Conservation (phyloP, 2,888 invertebrate genomes). For the Acanthoscelides obtectus region DNA sequence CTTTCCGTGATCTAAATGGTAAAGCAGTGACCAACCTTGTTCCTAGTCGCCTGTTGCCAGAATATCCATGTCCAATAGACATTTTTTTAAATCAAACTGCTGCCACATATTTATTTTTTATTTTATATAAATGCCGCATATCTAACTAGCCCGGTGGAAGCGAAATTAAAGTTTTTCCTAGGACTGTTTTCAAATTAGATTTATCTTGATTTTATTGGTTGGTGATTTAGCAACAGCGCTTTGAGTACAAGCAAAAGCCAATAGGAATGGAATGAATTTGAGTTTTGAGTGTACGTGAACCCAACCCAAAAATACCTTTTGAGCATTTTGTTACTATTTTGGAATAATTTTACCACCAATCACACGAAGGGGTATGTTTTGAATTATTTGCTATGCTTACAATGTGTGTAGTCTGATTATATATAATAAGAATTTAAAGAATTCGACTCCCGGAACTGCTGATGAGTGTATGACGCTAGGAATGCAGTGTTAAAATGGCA, state of each 20-base stretch:
- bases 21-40: no score
- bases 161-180: no score
- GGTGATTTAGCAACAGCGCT: background rate
- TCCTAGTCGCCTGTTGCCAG: no score
- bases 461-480: constrained; percentile 24
- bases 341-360: constrained; percentile 16
- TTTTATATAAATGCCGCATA: no score
- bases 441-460: constrained; percentile 18
- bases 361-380: constrained; percentile 19
- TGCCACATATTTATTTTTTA: no score
- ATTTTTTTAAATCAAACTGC: no score
- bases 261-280: background rate
- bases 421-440: constrained; percentile 1
- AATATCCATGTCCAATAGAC: no score
- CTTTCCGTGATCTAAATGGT: no score
- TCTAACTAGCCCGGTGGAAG: no score
- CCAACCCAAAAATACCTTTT: constrained; percentile 35
- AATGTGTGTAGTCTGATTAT: background rate
- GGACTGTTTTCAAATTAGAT: no score
- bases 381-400: background rate
- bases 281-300: constrained; percentile 31
- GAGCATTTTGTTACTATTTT: constrained; percentile 19
- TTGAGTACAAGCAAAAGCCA: background rate
- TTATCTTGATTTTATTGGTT: no score
- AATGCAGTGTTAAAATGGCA: constrained; percentile 34